Evolutionary conservation across 2,113 vertebrate species (phyloP).

Genomic region (Mola mola): DNA sequence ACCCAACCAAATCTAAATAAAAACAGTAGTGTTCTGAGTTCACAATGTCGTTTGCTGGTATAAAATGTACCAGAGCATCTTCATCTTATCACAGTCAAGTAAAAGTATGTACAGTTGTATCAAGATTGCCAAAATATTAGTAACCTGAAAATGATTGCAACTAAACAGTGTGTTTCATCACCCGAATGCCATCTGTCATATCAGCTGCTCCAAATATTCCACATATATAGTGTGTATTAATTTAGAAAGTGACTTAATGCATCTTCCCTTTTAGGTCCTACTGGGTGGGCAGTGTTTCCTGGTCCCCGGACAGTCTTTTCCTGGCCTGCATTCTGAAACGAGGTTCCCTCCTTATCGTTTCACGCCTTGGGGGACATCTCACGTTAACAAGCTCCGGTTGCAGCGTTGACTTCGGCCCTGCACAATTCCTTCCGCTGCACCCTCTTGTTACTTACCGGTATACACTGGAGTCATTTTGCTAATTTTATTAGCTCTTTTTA

Average conservation of each 20-base stretch:
- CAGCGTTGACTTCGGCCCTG: slow-evolving; percentile 92
- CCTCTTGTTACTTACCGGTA: slow-evolving; percentile 93
- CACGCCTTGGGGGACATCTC: slow-evolving; percentile 88
- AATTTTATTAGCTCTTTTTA: neutral
- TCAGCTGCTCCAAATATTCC: too few species aligned
- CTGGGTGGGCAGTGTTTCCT: slow-evolving; percentile 91
- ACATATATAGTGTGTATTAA: slow-evolving; percentile 1
- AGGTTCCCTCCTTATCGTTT: slow-evolving; percentile 90
- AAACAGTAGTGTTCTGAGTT: neutral
- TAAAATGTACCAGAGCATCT: neutral
- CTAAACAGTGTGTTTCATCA: neutral
- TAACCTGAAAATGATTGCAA: neutral
- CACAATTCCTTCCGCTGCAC: slow-evolving; percentile 94
- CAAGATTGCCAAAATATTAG: neutral
- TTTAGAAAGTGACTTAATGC: neutral
- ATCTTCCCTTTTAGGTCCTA: slow-evolving; percentile 87
- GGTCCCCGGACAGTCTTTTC: slow-evolving; percentile 89
- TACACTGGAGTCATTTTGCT: neutral
- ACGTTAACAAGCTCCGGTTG: slow-evolving; percentile 89
- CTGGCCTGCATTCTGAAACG: slow-evolving; percentile 93
- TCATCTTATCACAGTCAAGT: neutral
- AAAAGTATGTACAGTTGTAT: neutral
- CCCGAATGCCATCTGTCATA: too few species aligned
- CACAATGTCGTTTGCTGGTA: neutral
- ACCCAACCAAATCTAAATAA: neutral